Evolutionary conservation across 2,113 vertebrate species (phyloP).

Genomic region (Pogonocichla stellata): DNA sequence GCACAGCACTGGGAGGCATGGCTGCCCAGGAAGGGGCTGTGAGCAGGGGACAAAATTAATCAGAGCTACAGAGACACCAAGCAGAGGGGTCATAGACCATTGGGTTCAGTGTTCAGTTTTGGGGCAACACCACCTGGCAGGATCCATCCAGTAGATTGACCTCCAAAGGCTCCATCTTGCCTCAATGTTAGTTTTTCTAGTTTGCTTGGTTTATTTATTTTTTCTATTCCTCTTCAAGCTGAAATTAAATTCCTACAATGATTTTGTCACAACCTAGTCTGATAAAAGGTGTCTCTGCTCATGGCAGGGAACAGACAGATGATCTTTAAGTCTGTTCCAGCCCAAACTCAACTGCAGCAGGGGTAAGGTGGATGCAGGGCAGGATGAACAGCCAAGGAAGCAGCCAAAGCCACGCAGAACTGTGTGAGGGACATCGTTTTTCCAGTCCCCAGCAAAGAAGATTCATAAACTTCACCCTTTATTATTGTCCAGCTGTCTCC

Average conservation of each 20-base stretch:
- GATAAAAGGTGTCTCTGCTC: not conserved
- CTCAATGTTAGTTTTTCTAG: not conserved
- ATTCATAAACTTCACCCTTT: not conserved
- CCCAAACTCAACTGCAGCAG: not conserved
- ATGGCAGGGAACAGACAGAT: not conserved
- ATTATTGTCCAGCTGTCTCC: fast-evolving
- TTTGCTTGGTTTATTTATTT: fast-evolving
- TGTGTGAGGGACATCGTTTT: not conserved
- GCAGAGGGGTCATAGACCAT: fast-evolving
- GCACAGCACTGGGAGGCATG: not conserved
- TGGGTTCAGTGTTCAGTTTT: not conserved
- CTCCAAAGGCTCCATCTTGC: not conserved
- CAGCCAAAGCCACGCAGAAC: not conserved
- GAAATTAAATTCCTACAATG: not conserved
- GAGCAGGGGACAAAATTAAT: not conserved
- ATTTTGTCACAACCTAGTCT: not conserved
- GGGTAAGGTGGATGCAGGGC: not conserved
- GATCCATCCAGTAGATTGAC: not conserved
- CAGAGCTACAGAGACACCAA: not conserved
- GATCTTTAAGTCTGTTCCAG: not conserved
- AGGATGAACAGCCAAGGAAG: not conserved
- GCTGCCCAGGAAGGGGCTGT: fast-evolving
- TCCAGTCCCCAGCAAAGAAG: not conserved
- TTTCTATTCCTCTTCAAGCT: not conserved
- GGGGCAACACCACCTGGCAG: not conserved